Percentiles rank a stretch among this genome's conserved stretches.
Conservation (phyloP, 2,113 vertebrate genomes). For the Anolis carolinensis region DNA sequence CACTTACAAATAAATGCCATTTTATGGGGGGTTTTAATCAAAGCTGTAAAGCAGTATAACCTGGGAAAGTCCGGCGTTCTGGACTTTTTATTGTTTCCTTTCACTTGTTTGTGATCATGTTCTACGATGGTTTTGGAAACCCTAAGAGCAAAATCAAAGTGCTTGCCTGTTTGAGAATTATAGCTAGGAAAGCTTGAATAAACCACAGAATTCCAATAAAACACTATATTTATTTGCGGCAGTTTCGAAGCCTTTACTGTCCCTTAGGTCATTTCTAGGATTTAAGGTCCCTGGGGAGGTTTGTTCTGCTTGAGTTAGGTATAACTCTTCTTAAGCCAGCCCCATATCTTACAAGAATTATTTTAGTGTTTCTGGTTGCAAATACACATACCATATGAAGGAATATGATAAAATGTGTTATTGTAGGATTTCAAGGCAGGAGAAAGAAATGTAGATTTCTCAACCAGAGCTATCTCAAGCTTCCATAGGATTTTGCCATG, state of each 20-base stretch:
- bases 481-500: no score
- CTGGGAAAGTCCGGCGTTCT: no score
- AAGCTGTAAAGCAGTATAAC: background rate
- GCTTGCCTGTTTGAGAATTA: background rate
- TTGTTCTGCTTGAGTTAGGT: background rate
- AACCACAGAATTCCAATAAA: background rate
- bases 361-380: background rate
- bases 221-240: background rate
- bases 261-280: no score
- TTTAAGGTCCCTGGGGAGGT: background rate
- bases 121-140: background rate
- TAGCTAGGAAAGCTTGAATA: background rate
- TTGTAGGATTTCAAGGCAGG: no score
- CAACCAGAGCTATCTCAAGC: no score
- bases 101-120: background rate
- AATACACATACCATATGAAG: background rate
- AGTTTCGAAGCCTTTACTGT: background rate
- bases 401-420: no score
- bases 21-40: fast-evolving
- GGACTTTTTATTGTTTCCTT: background rate
- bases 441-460: no score
- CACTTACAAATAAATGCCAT: background rate
- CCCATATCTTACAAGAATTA: background rate
- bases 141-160: background rate
- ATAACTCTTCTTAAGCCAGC: background rate